These are phyloP conservation scores for Sarcophaga carnaria DNA, from an alignment of 2,888 invertebrate species.

Conservation along the genomic window DNA sequence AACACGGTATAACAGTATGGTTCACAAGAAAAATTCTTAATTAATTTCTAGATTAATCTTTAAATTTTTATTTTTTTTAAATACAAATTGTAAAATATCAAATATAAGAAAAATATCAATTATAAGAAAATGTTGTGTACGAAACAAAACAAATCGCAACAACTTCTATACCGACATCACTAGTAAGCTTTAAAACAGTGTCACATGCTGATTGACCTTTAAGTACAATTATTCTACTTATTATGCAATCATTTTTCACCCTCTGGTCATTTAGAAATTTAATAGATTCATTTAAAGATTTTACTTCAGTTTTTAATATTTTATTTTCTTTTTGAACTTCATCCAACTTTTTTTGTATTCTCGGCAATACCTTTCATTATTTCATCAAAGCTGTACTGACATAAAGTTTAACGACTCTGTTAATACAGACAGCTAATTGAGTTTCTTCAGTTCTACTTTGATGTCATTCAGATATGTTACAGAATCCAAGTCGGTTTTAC, in stretches of 20 bases:
- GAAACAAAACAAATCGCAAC: too few species aligned
- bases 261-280: conserved; percentile 21
- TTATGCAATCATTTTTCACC: conserved; percentile 33
- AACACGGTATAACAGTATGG: too few species aligned
- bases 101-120: too few species aligned
- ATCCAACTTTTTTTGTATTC: not conserved
- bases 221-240: conserved; percentile 4
- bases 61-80: too few species aligned
- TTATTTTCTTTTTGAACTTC: not conserved
- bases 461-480: not conserved
- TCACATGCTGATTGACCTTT: conserved; percentile 17
- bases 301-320: not conserved
- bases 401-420: not conserved
- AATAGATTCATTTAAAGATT: not conserved
- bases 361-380: not conserved
- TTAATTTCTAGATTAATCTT: too few species aligned
- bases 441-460: not conserved
- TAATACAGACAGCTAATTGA: not conserved
- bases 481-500: too few species aligned
- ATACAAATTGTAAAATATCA: too few species aligned
- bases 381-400: too few species aligned
- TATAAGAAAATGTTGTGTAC: too few species aligned
- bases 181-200: conserved; percentile 17
- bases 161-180: conserved; percentile 15
- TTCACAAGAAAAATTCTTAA: too few species aligned